Conservation (phyloP, 1,140 invertebrate genomes). For the Bicyclus anynana region DNA sequence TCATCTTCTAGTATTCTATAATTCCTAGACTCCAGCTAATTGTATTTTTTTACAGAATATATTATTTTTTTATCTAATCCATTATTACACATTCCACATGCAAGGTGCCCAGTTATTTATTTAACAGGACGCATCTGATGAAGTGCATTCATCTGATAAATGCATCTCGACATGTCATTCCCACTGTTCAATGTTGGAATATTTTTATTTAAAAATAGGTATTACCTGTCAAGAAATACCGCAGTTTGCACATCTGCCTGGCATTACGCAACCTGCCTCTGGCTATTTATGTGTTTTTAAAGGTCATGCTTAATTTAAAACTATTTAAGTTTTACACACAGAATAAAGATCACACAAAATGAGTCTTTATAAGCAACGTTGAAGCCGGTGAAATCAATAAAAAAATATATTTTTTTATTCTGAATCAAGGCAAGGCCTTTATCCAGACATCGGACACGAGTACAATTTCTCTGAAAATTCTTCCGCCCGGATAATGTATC, state of each 20-base stretch:
- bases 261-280: neutral
- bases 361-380: too few species aligned
- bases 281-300: neutral
- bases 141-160: slow-evolving; percentile 2
- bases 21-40: too few species aligned
- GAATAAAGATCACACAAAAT: neutral
- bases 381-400: too few species aligned
- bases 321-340: neutral
- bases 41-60: too few species aligned
- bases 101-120: neutral
- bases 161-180: neutral
- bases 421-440: too few species aligned
- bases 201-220: neutral
- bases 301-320: neutral
- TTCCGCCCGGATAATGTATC: too few species aligned
- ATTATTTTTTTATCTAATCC: neutral
- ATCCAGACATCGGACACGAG: too few species aligned
- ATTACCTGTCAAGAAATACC: neutral
- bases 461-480: too few species aligned
- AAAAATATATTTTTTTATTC: too few species aligned
- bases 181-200: neutral
- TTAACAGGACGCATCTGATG: neutral
- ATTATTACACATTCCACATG: neutral
- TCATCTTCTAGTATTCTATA: too few species aligned
- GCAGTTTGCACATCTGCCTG: neutral